A percentile compares a stretch with the other conserved stretches of the same genome.
Evolutionary conservation across 2,888 invertebrate species (phyloP).

Genomic region (Halictus quadricinctus): DNA sequence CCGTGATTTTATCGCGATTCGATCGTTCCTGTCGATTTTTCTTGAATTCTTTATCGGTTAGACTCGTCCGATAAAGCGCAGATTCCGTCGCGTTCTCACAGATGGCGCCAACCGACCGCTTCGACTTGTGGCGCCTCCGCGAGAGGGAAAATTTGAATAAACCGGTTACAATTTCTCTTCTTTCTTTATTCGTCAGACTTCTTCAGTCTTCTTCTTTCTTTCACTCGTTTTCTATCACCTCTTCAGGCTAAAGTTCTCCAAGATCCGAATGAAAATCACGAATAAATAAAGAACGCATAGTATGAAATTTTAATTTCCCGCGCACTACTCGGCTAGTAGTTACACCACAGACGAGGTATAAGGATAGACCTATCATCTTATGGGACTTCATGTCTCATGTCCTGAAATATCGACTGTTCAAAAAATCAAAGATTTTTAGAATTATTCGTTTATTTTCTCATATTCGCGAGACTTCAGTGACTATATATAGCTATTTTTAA

Average conservation of each 20-base stretch:
- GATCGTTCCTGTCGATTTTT: conserved; percentile 32
- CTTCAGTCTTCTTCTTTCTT: not conserved
- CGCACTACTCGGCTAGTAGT: not conserved
- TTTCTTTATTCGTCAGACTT: too few species aligned
- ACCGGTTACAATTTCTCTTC: not conserved
- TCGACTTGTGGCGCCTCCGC: not conserved
- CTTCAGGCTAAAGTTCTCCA: not conserved
- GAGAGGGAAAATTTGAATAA: not conserved
- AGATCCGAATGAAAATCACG: not conserved
- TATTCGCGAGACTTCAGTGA: too few species aligned
- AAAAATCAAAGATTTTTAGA: too few species aligned
- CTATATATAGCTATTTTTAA: too few species aligned
- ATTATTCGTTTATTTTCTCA: too few species aligned
- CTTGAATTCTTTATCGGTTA: conserved; percentile 39
- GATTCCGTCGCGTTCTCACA: conserved; percentile 1
- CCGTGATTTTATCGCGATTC: conserved; percentile 2
- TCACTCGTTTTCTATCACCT: not conserved
- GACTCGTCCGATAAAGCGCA: not conserved
- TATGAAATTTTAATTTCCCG: not conserved
- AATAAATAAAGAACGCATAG: not conserved
- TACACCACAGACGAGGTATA: not conserved
- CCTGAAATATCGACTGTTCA: too few species aligned
- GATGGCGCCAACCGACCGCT: conserved; percentile 22
- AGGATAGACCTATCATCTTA: too few species aligned
- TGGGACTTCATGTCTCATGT: too few species aligned